Conservation (phyloP, 2,888 invertebrate genomes). For the Emmelina monodactyla region DNA sequence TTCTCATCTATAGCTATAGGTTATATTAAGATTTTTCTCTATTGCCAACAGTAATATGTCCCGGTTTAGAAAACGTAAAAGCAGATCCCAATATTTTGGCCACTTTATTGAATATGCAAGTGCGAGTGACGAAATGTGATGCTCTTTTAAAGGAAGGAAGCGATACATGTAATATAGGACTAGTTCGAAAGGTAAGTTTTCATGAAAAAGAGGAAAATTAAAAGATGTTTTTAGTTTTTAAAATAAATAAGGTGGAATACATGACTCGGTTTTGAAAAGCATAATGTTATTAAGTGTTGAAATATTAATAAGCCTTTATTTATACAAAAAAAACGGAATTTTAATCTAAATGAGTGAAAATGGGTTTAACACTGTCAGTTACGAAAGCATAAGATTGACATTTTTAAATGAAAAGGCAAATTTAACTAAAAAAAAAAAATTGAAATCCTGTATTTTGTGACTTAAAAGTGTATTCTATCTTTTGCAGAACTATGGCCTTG, state of each 20-base stretch:
- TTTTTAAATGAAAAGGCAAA: too few species aligned
- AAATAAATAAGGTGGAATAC: neutral
- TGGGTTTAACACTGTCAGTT: neutral
- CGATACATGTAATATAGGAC: neutral
- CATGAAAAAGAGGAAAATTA: neutral
- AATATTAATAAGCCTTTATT: neutral
- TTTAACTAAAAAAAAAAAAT: too few species aligned
- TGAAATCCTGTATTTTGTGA: too few species aligned
- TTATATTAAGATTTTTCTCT: neutral
- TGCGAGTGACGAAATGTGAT: neutral
- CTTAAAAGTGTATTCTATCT: neutral
- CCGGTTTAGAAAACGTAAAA: neutral
- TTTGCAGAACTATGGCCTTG: neutral
- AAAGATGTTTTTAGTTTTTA: neutral
- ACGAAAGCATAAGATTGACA: neutral
- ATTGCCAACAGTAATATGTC: neutral
- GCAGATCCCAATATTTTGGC: neutral
- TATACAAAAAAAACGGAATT: neutral
- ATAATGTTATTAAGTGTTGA: neutral
- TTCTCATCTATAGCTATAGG: neutral
- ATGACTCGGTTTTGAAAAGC: neutral
- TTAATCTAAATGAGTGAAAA: neutral
- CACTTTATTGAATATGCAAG: neutral
- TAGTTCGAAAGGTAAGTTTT: neutral
- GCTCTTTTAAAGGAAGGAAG: neutral